Conservation (phyloP, 2,797 vertebrate species). For the Silurus aristotelis region DNA sequence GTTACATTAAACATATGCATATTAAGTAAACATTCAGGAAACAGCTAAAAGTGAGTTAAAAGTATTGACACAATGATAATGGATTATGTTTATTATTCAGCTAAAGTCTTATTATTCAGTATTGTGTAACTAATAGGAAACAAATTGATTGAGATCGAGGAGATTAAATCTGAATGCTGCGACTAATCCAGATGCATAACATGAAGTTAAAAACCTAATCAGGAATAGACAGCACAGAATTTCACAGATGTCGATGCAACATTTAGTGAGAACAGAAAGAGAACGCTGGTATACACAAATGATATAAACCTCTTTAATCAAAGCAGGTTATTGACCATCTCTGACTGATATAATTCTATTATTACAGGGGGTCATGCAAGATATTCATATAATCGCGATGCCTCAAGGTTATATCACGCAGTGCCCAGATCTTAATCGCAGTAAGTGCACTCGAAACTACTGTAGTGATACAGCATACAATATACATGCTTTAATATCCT, state of each 20-base stretch:
- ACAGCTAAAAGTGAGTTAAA: not conserved
- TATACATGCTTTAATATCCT: not conserved
- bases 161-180: not conserved
- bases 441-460: constrained; percentile 76
- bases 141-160: not conserved
- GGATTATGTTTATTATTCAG: not conserved
- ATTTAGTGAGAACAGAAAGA: not conserved
- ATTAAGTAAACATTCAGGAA: not conserved
- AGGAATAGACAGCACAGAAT: too few species aligned
- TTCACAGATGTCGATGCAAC: not conserved
- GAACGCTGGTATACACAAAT: not conserved
- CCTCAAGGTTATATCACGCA: constrained; percentile 97
- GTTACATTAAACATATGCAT: not conserved
- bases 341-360: constrained; percentile 37
- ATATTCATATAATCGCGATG: constrained; percentile 94
- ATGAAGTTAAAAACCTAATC: not conserved
- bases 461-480: constrained; percentile 6
- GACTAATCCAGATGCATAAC: not conserved
- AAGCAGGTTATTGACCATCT: constrained; percentile 17
- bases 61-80: not conserved
- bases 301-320: not conserved
- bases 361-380: constrained; percentile 93
- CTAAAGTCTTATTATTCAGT: not conserved
- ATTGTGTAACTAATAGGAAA: not conserved
- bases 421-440: constrained; percentile 98